These are phyloP conservation scores for Crocodylus rhombifer DNA, from an alignment of 2,797 vertebrate species.

Conservation along the genomic window DNA sequence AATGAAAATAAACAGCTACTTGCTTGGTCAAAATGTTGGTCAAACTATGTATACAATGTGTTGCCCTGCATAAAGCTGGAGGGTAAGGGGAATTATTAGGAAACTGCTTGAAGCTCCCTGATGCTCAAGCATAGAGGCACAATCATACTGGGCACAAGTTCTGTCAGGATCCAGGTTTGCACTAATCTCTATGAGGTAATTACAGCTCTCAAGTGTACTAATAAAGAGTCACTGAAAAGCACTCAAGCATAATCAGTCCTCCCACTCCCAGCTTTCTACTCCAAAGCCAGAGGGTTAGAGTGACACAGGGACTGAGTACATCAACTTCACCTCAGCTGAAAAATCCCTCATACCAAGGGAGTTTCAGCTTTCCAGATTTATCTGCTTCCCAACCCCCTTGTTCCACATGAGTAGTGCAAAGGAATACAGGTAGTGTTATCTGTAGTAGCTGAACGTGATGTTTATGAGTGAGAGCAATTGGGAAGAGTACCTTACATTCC, in stretches of 20 bases:
- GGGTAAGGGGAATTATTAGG: neutral
- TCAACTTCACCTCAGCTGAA: neutral
- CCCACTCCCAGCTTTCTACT: neutral
- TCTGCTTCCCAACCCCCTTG: neutral
- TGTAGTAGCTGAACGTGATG: no score
- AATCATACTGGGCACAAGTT: neutral
- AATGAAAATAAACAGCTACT: no score
- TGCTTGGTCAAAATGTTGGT: no score
- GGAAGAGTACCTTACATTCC: neutral
- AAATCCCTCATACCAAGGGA: neutral
- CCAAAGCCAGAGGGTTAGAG: neutral
- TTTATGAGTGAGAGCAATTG: neutral
- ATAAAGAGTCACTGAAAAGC: neutral
- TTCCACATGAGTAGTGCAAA: neutral
- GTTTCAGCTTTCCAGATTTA: neutral
- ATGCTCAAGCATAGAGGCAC: neutral
- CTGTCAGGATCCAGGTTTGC: neutral
- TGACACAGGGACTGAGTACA: neutral
- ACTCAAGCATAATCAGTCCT: neutral
- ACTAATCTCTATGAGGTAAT: neutral
- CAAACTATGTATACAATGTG: neutral
- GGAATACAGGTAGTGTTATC: neutral
- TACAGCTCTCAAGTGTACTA: neutral
- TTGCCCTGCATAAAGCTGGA: neutral
- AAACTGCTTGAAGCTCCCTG: neutral